Evolutionary conservation across 2,888 invertebrate genomes (phyloP), one percentile per base, ranked within the genome.

Genomic region (Palloptera scutellata): DNA sequence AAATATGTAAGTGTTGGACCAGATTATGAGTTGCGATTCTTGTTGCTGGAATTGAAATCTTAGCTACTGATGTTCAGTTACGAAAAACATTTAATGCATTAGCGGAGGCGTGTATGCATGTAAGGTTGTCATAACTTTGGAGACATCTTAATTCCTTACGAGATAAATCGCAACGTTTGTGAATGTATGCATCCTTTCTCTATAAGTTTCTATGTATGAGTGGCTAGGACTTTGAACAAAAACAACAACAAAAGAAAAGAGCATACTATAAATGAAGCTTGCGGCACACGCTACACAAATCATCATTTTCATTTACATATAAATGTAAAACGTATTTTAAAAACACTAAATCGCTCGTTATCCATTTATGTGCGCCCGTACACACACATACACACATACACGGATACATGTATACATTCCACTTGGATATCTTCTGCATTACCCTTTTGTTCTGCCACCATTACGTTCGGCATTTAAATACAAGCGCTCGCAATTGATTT

Each of bases 61-160:
- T 30, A 30, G 30, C 30, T 30, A 30, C 30, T 30, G 30, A 30
- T 30, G 30, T 30, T 30, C 30, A 30, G 30, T 30, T 30, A n/a
- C 6, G 30, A 30, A 30, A 30, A 30, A 30, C 30, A 30, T 30
- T 30, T 30, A 30, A 30, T 30, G 30, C 30, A 30, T 30, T 30
- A 4, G 30, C 30, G 30, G 6, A 30, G 30, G 6, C 3, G 30
- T 30, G 6, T n/a, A n/a, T n/a, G n/a, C n/a, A n/a, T 30, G 6
- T 4, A 54, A 63, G 41, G 43, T 74, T 76, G 63, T 61, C 67
- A 73, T 70, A 82, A 82, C 81, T 82, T 81, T 78, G 73, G 82
- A 78, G 80, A 82, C 80, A 79, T 82, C 81, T 78, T 79, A 80
- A 79, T 82, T 76, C 78, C 78, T 73, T 75, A 76, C 74, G 71